A percentile compares a stretch with the other conserved stretches of the same genome.
Conservation (phyloP, 2,113 vertebrate genomes). For the Salvelinus alpinus region DNA sequence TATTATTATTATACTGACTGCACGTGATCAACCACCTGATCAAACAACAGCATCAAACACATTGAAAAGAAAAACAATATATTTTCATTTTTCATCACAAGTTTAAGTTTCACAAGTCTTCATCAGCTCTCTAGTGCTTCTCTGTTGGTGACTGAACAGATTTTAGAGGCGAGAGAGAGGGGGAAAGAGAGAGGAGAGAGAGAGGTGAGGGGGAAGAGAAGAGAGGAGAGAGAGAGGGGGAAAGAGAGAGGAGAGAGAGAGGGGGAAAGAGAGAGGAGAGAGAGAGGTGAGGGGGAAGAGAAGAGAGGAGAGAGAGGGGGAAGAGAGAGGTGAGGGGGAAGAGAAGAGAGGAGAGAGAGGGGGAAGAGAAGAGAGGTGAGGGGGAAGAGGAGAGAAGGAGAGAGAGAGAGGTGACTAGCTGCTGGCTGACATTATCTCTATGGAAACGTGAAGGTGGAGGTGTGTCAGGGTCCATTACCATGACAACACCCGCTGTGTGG, state of each 20-base stretch:
- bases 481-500: slow-evolving; percentile 45
- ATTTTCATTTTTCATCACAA: slow-evolving; percentile 72
- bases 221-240: too few species aligned
- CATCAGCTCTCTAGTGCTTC: slow-evolving; percentile 84
- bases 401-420: slow-evolving; percentile 29
- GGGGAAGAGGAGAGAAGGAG: neutral
- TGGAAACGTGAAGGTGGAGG: slow-evolving; percentile 65
- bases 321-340: slow-evolving; percentile 22
- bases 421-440: slow-evolving; percentile 13
- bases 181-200: neutral
- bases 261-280: too few species aligned
- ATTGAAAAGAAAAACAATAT: slow-evolving; percentile 65
- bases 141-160: slow-evolving; percentile 71
- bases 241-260: too few species aligned
- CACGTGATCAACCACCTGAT: slow-evolving; percentile 88
- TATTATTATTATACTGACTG: slow-evolving; percentile 70
- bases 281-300: too few species aligned
- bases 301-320: slow-evolving; percentile 22
- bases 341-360: slow-evolving; percentile 11
- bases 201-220: too few species aligned
- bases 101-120: slow-evolving; percentile 68
- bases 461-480: slow-evolving; percentile 59
- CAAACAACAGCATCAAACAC: slow-evolving; percentile 80
- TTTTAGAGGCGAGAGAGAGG: slow-evolving; percentile 59
- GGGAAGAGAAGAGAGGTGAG: slow-evolving; percentile 9